Conservation (phyloP, 1,140 invertebrate species). For the Lethrus apterus region DNA sequence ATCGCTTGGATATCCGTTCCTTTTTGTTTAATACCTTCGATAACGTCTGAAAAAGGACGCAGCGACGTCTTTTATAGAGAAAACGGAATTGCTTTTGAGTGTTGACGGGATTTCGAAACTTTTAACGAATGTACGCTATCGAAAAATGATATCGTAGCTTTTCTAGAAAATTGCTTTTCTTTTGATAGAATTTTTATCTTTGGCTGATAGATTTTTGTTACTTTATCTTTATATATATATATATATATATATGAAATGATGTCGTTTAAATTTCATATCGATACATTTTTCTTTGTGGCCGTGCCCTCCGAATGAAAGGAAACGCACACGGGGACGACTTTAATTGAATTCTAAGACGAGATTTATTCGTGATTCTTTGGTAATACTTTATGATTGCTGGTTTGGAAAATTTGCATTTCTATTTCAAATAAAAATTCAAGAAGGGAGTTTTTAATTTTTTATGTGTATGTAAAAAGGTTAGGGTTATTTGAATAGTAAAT, state of each 20-base stretch:
- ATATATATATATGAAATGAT: not conserved
- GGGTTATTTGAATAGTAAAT: too few relatives aligned
- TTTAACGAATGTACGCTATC: conserved; percentile 12
- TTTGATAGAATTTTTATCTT: conserved; percentile 19
- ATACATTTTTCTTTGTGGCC: not conserved
- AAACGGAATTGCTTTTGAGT: conserved; percentile 14
- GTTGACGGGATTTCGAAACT: conserved; percentile 15
- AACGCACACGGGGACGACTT: conserved; percentile 20
- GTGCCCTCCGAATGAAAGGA: not conserved
- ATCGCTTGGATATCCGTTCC: conserved; percentile 1
- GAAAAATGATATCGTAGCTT: conserved; percentile 19
- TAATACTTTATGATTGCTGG: conserved; percentile 36
- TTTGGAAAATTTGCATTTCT: conserved; percentile 31
- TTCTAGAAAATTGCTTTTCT: conserved; percentile 17
- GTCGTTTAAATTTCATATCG: conserved; percentile 10
- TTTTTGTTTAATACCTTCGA: conserved; percentile 5
- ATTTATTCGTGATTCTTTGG: conserved; percentile 31
- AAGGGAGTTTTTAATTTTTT: too few relatives aligned
- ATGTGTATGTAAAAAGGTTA: too few relatives aligned
- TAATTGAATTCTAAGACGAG: conserved; percentile 32
- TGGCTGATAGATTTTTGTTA: conserved; percentile 18
- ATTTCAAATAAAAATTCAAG: too few relatives aligned
- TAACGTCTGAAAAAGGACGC: not conserved
- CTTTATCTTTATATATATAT: conserved; percentile 5
- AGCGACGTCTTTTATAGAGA: conserved; percentile 12